These are phyloP conservation scores for Diplazon laetatorius DNA, from an alignment of 2,888 invertebrate genomes.

Conservation along the genomic window DNA sequence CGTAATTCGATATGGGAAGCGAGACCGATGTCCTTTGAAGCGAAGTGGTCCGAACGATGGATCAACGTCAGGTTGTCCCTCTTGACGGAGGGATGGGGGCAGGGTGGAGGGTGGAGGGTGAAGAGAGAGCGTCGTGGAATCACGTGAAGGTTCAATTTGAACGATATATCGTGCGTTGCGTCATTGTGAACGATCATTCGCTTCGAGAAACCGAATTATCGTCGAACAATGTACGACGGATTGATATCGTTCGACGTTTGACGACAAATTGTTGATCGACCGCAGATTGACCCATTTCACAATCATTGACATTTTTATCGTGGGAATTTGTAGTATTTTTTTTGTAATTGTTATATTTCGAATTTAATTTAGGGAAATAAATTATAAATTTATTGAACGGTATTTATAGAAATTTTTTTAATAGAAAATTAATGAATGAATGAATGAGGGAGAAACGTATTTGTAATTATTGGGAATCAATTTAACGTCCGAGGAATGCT, in stretches of 20 bases:
- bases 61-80: constrained; percentile 60
- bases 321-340: too few relatives aligned
- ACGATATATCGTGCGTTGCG: constrained; percentile 37
- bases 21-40: constrained; percentile 37
- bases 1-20: constrained; percentile 67
- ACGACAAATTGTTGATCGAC: neutral
- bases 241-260: constrained; percentile 30
- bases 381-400: too few relatives aligned
- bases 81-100: too few relatives aligned
- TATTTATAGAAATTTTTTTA: too few relatives aligned
- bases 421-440: too few relatives aligned
- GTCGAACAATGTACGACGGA: neutral
- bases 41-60: constrained; percentile 56
- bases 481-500: too few relatives aligned
- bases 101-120: too few relatives aligned
- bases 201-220: constrained; percentile 14
- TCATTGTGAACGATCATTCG: constrained; percentile 53
- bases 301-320: constrained; percentile 6
- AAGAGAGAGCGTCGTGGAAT: too few relatives aligned
- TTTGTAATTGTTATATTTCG: neutral
- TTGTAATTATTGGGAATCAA: too few relatives aligned
- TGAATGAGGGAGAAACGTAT: too few relatives aligned
- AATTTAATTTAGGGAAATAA: too few relatives aligned
- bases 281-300: too few relatives aligned
- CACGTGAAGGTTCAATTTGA: constrained; percentile 49